These are phyloP conservation scores for Baryphthengus martii DNA, from an alignment of 2,113 vertebrate genomes.

Conservation along the genomic window DNA sequence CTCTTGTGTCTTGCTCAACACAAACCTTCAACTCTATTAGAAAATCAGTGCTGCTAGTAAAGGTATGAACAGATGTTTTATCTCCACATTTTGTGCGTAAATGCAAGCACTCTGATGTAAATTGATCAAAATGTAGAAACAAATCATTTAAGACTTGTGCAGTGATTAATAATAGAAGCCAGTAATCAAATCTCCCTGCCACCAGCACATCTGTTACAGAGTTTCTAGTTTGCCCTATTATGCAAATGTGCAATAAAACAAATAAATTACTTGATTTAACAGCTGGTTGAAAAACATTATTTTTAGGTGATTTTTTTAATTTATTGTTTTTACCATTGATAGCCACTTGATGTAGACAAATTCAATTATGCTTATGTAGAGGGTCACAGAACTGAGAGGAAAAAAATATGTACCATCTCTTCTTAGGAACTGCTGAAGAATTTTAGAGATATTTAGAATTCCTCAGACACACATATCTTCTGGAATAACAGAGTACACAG, in stretches of 20 bases:
- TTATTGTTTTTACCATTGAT: conserved; percentile 71
- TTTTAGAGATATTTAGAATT: neutral
- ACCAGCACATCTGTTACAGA: conserved; percentile 79
- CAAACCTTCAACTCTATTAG: conserved; percentile 67
- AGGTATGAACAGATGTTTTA: conserved; percentile 80
- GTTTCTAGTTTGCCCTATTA: conserved; percentile 77
- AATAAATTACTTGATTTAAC: conserved; percentile 80
- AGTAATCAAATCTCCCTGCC: conserved; percentile 80
- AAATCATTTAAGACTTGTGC: conserved; percentile 83
- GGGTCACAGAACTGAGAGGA: neutral
- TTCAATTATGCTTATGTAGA: conserved; percentile 59
- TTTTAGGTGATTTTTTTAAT: conserved; percentile 73
- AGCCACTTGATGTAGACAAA: conserved; percentile 60
- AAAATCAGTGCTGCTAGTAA: conserved; percentile 37
- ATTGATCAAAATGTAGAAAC: conserved; percentile 79
- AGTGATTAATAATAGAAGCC: conserved; percentile 82
- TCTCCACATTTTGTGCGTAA: conserved; percentile 73
- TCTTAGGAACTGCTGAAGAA: neutral
- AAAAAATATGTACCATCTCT: neutral
- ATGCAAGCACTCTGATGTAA: conserved; percentile 71
- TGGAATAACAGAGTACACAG: neutral
- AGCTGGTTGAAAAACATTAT: conserved; percentile 80
- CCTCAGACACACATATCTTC: neutral
- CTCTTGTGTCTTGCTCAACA: conserved; percentile 45
- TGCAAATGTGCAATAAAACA: conserved; percentile 82